Percentiles rank a stretch among this genome's conserved stretches.
These are phyloP conservation scores for Cygnus buccinator DNA, from an alignment of 2,113 vertebrate genomes.

Conservation along the genomic window DNA sequence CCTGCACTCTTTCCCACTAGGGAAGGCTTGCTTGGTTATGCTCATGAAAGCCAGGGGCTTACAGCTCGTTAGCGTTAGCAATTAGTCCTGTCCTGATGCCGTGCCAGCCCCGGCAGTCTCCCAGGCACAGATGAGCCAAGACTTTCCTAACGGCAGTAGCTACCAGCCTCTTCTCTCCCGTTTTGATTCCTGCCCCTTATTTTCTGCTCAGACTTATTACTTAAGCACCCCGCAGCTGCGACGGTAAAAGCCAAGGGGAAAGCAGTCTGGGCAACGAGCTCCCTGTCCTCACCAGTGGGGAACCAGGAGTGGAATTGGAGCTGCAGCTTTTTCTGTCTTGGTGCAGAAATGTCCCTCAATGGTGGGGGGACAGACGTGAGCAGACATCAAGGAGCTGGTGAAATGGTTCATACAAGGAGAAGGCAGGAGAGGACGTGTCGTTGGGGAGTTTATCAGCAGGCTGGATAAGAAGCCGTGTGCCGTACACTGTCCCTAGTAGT, in stretches of 20 bases:
- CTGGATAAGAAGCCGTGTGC: neutral
- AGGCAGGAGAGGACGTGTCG: neutral
- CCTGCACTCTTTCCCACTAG: neutral
- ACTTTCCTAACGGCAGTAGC: neutral
- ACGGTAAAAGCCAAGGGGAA: neutral
- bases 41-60: neutral
- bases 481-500: neutral
- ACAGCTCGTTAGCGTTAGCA: neutral
- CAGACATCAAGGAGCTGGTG: neutral
- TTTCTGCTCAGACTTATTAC: neutral
- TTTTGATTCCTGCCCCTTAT: neutral
- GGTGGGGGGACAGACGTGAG: neutral
- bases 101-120: neutral
- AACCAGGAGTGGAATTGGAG: neutral
- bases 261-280: neutral
- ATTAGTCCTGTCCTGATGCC: conserved; percentile 27
- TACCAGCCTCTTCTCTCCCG: neutral
- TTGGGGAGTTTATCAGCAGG: neutral
- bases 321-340: neutral
- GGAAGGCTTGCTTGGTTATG: neutral
- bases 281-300: neutral
- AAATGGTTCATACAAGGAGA: neutral
- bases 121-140: neutral
- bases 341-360: neutral
- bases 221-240: neutral